Evolutionary conservation across 1,140 invertebrate species (phyloP), one percentile per base, ranked within the genome.

Genomic region (Drosophila obscura): DNA sequence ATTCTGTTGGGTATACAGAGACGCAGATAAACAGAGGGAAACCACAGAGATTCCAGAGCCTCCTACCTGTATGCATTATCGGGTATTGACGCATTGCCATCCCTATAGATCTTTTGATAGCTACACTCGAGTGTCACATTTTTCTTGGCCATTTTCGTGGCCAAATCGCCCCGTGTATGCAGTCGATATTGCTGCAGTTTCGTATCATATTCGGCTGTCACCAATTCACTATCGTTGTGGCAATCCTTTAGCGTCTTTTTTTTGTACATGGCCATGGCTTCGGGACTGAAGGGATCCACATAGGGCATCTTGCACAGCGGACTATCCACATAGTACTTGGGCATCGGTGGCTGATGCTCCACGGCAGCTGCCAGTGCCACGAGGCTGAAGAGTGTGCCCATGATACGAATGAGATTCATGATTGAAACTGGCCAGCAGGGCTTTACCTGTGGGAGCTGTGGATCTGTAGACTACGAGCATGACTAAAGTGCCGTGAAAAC

Each of bases 181-280:
- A 68, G 1, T 0, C 65, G 57, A 44, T 68, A 68, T 2, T 2
- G 50, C 5, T 55, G 49, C 2, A 24, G 35, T 6, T 56, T 51
- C 9, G 35, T 24, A 22, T 68, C 65, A n/a, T 62, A 68, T 35
- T 61, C 50, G 15, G 50, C 46, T 2, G 43, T 43, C 6, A 68
- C 35, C 13, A 68, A 3, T 8, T 68, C 65, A 0, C n/a, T 49
- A 15, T 68, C 49, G 11, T 52, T 13, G 15, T 50, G 57, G 16
- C 65, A 68, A 4, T 43, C 15, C 3, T n/a, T 26, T 0, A 56
- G 16, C 3, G 50, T 31, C 1, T 6, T 26, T 0, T 6, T 9
- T 4, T 13, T 11, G 24, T 62, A 62, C 2, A 5, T 4, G 7
- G 24, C 15, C 50, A 61, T 31, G 11, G 55, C 15, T 4, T 68